Conservation (phyloP, 2,797 vertebrate species). For the Scleropages formosus region DNA sequence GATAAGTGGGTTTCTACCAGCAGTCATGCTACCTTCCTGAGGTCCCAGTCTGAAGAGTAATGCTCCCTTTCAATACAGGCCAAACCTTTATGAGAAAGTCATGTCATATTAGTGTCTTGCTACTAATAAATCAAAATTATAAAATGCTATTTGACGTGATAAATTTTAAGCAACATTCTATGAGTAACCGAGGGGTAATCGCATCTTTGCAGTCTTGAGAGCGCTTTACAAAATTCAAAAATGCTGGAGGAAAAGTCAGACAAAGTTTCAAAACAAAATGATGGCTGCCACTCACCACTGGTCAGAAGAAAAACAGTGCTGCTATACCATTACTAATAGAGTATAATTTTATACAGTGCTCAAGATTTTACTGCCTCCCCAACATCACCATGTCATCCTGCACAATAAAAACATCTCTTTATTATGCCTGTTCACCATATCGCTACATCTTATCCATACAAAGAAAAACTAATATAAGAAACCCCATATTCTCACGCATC, state of each 20-base stretch:
- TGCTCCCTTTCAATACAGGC: too few relatives aligned
- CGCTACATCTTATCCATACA: constrained; percentile 55
- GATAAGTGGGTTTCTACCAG: too few relatives aligned
- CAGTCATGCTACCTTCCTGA: too few relatives aligned
- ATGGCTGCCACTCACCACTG: constrained; percentile 38
- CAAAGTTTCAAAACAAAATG: constrained; percentile 66
- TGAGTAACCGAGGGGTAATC: background rate
- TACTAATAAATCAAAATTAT: too few relatives aligned
- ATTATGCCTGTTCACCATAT: constrained; percentile 66
- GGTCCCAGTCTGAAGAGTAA: too few relatives aligned
- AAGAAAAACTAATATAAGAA: constrained; percentile 67
- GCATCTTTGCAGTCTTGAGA: background rate
- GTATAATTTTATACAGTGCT: constrained; percentile 72
- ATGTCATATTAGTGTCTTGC: too few relatives aligned
- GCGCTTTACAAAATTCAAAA: background rate
- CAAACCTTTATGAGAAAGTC: too few relatives aligned
- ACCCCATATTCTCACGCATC: constrained; percentile 51
- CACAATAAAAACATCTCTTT: constrained; percentile 75
- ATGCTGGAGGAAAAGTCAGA: background rate
- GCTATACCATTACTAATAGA: constrained; percentile 64
- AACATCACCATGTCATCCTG: constrained; percentile 68
- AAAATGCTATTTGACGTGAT: too few relatives aligned
- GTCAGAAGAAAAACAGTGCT: constrained; percentile 63
- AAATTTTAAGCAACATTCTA: too few relatives aligned
- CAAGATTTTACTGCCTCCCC: constrained; percentile 66